Base-by-base conservation (phyloP, 2,113 vertebrate genomes). In the Eira barbara region DNA sequence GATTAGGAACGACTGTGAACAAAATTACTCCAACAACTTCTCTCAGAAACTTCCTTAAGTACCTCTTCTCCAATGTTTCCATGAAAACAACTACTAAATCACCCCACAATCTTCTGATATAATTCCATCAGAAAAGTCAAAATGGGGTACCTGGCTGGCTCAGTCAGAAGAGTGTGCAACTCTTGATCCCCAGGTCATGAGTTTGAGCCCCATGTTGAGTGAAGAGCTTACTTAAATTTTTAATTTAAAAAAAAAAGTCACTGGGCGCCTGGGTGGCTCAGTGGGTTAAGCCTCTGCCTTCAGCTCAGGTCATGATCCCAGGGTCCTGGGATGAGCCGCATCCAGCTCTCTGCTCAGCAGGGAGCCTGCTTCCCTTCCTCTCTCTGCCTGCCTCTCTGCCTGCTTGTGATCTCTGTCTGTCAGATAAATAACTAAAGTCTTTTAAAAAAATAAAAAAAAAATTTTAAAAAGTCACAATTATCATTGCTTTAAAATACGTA, bases 51-150 rank as follows among this genome's bases (percentile, higher is more conserved):
- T 61, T 69, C 36, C 29, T 76, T 84, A 57, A 88, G 49, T 81
- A 80, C 31, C 61, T 97, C 69, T 88, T 34, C 29, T 59, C 85
- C 34, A 63, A 57, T 67, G 52, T 76, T 80, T 89, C 59, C 52
- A 95, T 31, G 85, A 89, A 65, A 90, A 83, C 12, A 89, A 65
- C 42, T 73, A 87, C 55, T 59, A 88, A 88, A 61, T 81, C 86
- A 96, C 20, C 29, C 57, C 25, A 29, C 25, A 95, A 90, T 91
- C 67, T 84, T 96, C 49, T 89, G 10, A 79, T 87, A 71, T 8
- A 82, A 31, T 29, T 83, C 45, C 81, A 90, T 63, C 42, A 93
- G 39, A 27, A 92, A 98, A 91, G 39, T 88, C 39, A 95, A 93
- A 89, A 96, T 57, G 85, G 42, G 73, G 42, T 42, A 76, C 42